Conservation (phyloP, 2,888 invertebrate genomes). For the Apomyelois bistriatella region DNA sequence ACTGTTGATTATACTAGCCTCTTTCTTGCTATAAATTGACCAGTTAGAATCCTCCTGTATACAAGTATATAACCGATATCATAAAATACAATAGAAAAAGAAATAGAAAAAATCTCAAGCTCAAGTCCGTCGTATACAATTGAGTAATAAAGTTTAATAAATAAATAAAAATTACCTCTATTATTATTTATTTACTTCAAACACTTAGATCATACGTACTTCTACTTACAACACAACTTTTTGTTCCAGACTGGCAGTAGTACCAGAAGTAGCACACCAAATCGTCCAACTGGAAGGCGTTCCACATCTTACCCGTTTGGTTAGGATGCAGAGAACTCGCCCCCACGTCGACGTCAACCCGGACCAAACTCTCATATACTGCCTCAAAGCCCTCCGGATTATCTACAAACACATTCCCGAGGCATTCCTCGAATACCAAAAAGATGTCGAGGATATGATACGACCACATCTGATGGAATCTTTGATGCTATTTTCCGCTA, state of each 20-base stretch:
- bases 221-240: not conserved
- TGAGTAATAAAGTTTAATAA: too few relatives aligned
- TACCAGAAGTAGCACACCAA: constrained; percentile 83
- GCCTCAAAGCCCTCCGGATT: constrained; percentile 66
- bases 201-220: too few relatives aligned
- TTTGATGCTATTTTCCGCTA: constrained; percentile 87
- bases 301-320: constrained; percentile 83
- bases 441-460: constrained; percentile 86
- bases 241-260: constrained; percentile 81
- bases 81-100: too few relatives aligned
- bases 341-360: constrained; percentile 56
- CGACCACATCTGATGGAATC: constrained; percentile 88
- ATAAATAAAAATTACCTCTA: too few relatives aligned
- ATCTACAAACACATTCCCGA: constrained; percentile 69
- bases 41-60: too few relatives aligned
- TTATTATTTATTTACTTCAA: too few relatives aligned
- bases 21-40: too few relatives aligned
- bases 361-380: constrained; percentile 69
- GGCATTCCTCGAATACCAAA: constrained; percentile 56
- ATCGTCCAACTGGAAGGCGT: constrained; percentile 85
- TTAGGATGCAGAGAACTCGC: constrained; percentile 76
- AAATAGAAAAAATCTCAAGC: too few relatives aligned
- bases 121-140: too few relatives aligned
- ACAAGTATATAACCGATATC: too few relatives aligned
- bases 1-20: too few relatives aligned